These are phyloP conservation scores for Drosophila glabriapex DNA, from an alignment of 2,888 invertebrate species.

Conservation along the genomic window DNA sequence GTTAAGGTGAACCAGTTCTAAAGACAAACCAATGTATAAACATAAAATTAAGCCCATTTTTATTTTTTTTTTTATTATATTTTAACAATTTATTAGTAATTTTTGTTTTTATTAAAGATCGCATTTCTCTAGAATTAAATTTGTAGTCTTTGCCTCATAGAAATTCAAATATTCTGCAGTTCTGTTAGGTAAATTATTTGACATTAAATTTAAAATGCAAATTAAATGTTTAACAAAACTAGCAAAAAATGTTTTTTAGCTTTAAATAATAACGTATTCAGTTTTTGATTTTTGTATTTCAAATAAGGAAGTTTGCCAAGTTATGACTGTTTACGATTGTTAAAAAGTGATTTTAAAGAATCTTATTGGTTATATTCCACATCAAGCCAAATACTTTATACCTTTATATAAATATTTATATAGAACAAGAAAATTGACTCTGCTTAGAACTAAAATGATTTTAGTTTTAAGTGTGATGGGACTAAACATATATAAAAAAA, in stretches of 20 bases:
- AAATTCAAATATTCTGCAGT: constrained; percentile 28
- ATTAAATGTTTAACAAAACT: constrained; percentile 2
- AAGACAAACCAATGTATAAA: constrained; percentile 32
- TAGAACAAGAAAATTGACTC: not conserved
- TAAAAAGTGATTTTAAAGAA: no score
- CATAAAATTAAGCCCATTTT: constrained; percentile 9
- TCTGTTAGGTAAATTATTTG: constrained; percentile 19
- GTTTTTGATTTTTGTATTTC: not conserved
- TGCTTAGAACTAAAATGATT: not conserved
- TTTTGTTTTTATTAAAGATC: not conserved
- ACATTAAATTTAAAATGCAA: constrained; percentile 28
- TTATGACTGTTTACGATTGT: not conserved
- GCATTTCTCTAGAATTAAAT: constrained; percentile 38
- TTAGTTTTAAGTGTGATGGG: no score
- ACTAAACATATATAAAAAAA: not conserved
- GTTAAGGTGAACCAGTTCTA: constrained; percentile 60
- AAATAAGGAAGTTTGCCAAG: not conserved
- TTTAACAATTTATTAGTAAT: not conserved
- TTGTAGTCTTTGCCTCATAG: constrained; percentile 17
- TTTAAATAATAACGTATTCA: not conserved
- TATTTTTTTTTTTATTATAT: constrained; percentile 10
- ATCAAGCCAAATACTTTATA: no score
- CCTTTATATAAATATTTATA: not conserved
- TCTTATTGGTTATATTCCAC: no score
- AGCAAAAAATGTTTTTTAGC: not conserved